A percentile compares a stretch with the other conserved stretches of the same genome.
phyloP scores from a whole-genome alignment of 2,797 vertebrate genomes.

The Acanthornis magna region DNA sequence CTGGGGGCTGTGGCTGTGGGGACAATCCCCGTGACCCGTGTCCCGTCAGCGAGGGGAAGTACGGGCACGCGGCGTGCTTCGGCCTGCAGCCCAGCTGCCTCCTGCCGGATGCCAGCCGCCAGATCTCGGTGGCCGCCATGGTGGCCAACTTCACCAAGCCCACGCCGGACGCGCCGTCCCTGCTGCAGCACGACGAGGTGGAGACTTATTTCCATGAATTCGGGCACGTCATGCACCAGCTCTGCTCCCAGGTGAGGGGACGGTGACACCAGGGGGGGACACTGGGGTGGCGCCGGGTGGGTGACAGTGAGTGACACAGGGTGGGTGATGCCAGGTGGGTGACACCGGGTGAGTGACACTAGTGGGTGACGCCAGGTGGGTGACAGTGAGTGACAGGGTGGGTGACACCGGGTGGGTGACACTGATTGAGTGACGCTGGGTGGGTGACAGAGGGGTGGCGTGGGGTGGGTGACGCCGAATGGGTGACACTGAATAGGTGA shows the following conservation, averaged over 20 bases:
- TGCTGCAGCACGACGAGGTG: slow-evolving; percentile 96
- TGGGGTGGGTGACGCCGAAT: too few species aligned
- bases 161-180: slow-evolving; percentile 82
- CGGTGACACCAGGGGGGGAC: too few species aligned
- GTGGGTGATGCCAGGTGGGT: too few species aligned
- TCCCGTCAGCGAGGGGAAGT: slow-evolving; percentile 86
- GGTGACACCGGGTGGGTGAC: too few species aligned
- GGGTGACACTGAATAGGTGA: too few species aligned
- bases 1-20: background rate
- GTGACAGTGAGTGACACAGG: too few species aligned
- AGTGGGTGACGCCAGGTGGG: too few species aligned
- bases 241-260: slow-evolving; percentile 88
- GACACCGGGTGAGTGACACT: too few species aligned
- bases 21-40: background rate
- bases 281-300: too few species aligned
- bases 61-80: slow-evolving; percentile 94
- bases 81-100: slow-evolving; percentile 94
- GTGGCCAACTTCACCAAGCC: slow-evolving; percentile 98
- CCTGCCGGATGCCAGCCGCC: slow-evolving; percentile 80
- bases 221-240: slow-evolving; percentile 98
- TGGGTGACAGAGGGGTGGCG: too few species aligned
- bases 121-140: slow-evolving; percentile 93
- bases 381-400: too few species aligned
- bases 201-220: slow-evolving; percentile 99
- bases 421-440: too few species aligned